Evolutionary conservation across 2,113 vertebrate species (phyloP).

Genomic region (Oophaga pumilio): DNA sequence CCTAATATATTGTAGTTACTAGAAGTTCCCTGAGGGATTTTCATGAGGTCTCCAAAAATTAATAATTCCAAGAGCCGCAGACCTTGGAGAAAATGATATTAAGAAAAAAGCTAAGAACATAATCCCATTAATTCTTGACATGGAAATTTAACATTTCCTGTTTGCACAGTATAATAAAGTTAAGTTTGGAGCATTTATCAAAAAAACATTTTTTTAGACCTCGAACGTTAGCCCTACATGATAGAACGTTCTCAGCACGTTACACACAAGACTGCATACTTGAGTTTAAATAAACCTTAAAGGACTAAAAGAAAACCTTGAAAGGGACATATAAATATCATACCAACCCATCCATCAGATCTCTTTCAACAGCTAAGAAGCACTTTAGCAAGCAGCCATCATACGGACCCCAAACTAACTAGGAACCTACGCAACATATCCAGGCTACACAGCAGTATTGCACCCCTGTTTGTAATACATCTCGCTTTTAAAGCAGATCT

Average conservation of each 20-base stretch:
- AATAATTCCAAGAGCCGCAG: background rate
- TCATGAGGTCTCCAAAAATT: background rate
- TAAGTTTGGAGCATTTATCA: background rate
- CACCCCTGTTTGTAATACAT: too few species aligned
- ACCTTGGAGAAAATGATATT: background rate
- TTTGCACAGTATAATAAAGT: background rate
- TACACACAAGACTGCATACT: background rate
- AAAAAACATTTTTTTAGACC: background rate
- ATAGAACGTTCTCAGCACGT: background rate
- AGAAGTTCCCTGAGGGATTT: background rate
- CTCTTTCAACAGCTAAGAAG: background rate
- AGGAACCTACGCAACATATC: background rate
- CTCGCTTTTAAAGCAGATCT: too few species aligned
- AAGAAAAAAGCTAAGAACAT: background rate
- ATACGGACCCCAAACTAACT: background rate
- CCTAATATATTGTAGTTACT: slow-evolving; percentile 3
- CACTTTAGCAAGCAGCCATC: background rate
- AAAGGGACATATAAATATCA: background rate
- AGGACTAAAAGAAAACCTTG: background rate
- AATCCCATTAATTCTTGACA: slow-evolving; percentile 5
- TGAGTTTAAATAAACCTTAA: background rate
- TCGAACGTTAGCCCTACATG: background rate
- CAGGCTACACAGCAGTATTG: background rate
- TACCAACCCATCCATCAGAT: background rate
- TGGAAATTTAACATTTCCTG: background rate